Evolutionary conservation across 1,140 invertebrate genomes (phyloP), one percentile per base, ranked within the genome.

Genomic region (Ceratosolen fusciceps): DNA sequence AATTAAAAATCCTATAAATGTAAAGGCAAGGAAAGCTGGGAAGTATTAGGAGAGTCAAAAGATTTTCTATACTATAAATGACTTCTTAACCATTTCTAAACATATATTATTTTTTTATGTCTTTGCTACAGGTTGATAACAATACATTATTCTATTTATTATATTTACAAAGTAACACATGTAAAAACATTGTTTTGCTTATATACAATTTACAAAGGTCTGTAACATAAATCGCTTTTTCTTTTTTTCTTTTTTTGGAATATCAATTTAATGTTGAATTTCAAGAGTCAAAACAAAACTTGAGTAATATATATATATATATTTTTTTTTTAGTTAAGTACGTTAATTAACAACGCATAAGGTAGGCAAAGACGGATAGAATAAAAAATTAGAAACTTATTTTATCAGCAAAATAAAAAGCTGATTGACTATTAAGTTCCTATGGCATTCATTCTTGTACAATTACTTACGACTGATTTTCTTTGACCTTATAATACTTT

Each of bases 141-240:
- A n/a, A n/a, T n/a, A n/a, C n/a, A n/a, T n/a, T 49, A 76, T 16
- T 67, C 37, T 76, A 49, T 26, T 47, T 43, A 43, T 14, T 21
- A 68, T 68, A 76, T 76, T 10, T 76, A 76, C 58, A 75, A 52
- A 49, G 54, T 21, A 39, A 14, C 34, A 56, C 14, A 29, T 43
- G 34, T 58, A 7, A 65, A 65, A 4, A 37, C n/a, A 49, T 49
- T 24, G 19, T 26, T 65, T 75, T 52, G 16, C 19, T 21, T n/a
- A 29, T 47, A 68, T 68, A 47, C 29, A 54, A 39, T 39, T 39
- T 54, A n/a, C 34, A 39, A 67, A 21, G 68, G 9, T 56, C 9
- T 29, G 56, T 70, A 68, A 31, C 12, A 31, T 49, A 74, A 12
- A 24, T 3, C 14, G 21, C 8, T 34, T 9, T 19, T 39, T 39